Percentiles rank a stretch among this genome's conserved stretches.
Conservation (phyloP, 2,888 invertebrate genomes). For the Amblyteles armatorius region DNA sequence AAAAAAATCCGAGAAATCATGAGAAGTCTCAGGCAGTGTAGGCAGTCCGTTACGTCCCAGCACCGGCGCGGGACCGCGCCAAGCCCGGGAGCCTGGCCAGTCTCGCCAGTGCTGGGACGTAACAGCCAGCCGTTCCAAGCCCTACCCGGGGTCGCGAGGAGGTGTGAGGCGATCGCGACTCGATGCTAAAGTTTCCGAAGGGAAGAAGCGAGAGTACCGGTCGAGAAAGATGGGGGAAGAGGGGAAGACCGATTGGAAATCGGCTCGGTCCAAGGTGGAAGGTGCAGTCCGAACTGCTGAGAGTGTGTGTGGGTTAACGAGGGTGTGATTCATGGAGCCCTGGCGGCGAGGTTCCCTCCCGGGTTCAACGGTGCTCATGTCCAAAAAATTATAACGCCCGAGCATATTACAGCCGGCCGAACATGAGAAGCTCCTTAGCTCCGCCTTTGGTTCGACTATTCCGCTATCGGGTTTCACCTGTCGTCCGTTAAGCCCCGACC, state of each 20-base stretch:
- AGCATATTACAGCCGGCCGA: slow-evolving; percentile 54
- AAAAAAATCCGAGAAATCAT: too few species aligned
- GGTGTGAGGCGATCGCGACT: slow-evolving; percentile 1
- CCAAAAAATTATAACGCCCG: slow-evolving; percentile 76
- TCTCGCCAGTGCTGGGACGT: too few species aligned
- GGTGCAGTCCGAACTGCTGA: slow-evolving; percentile 65
- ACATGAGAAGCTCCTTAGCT: slow-evolving; percentile 47
- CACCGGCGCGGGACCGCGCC: too few species aligned
- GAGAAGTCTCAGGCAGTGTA: too few species aligned
- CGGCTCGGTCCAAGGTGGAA: slow-evolving; percentile 62
- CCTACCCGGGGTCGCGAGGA: not conserved
- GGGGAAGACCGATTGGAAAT: slow-evolving; percentile 64
- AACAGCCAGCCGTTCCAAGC: too few species aligned
- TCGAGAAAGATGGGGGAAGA: slow-evolving; percentile 45
- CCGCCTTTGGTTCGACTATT: slow-evolving; percentile 34
- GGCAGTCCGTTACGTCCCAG: not conserved
- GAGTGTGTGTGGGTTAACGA: slow-evolving; percentile 80
- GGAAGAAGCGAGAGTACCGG: slow-evolving; percentile 36
- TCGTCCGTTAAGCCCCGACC: not conserved
- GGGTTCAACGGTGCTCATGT: slow-evolving; percentile 80
- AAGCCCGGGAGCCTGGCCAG: too few species aligned
- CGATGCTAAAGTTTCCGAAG: not conserved
- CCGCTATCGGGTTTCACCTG: slow-evolving; percentile 38
- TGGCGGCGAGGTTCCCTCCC: slow-evolving; percentile 76
- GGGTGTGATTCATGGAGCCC: slow-evolving; percentile 83